Evolutionary conservation across 2,888 invertebrate genomes (phyloP), one percentile per base, ranked within the genome.

Genomic region (Andrena flavipes): DNA sequence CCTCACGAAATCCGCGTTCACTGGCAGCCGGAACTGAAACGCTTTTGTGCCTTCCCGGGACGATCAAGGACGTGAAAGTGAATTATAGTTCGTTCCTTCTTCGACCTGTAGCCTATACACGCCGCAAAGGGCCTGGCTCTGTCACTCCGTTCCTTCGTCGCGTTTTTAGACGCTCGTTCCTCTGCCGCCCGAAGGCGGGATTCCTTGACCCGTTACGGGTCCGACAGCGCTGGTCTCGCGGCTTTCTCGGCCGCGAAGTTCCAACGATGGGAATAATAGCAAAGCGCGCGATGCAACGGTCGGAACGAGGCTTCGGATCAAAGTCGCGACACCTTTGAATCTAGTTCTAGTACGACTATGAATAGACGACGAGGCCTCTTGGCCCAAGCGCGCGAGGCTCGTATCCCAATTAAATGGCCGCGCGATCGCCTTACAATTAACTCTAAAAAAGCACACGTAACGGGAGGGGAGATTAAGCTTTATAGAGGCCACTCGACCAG

Each of bases 261-360:
- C 71, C 13, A 48, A 56, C 64, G 69, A 63, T 60, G 78, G 64
- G 68, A 76, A 74, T 83, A 70, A 81, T 69, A 76, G 72, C 7
- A 20, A 62, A 23, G 71, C 59, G 68, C 56, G 72, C 51, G 65
- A 68, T 79, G 79, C 51, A 68, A 68, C 79, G 79, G 64, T 49
- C 80, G 86, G 84, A 91, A 91, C 88, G 91, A 90, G 91, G 90
- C 91, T 91, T 90, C 88, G 90, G 91, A 92, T 93, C 91, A 92
- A 92, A 93, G 91, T 91, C 91, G 91, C 88, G 89, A 88, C 89
- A 88, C 88, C 86, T 85, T 87, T 88, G 90, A 93, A 92, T 92
- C 91, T 92, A 93, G 92, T 93, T 93, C 93, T 93, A 92, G 92
- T 92, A 93, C 92, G 90, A 88, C 92, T 92, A 93, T 92, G 91